Conservation (phyloP, 1,140 invertebrate species). For the Tetraneura akinire region DNA sequence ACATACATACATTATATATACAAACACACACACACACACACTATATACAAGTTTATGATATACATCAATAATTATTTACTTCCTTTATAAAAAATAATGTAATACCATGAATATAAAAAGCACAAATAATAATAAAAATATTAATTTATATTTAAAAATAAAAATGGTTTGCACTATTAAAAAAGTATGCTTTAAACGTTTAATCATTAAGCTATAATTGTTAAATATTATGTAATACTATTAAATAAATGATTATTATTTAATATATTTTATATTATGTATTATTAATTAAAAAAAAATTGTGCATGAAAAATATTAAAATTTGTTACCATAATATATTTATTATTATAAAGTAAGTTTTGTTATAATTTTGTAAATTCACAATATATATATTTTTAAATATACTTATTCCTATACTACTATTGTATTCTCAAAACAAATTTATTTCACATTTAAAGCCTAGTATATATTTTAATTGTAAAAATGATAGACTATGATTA, state of each 20-base stretch:
- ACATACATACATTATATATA: constrained; percentile 7
- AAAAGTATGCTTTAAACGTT: constrained; percentile 35
- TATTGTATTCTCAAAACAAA: neutral
- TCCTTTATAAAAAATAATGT: constrained; percentile 12
- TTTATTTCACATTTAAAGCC: neutral
- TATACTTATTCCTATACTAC: too few relatives aligned
- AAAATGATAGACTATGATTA: too few relatives aligned
- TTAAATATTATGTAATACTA: constrained; percentile 23
- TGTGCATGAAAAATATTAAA: constrained; percentile 35
- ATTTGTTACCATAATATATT: constrained; percentile 43
- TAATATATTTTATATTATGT: constrained; percentile 10
- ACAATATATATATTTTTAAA: too few relatives aligned
- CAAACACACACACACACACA: too few relatives aligned
- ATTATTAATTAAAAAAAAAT: constrained; percentile 34
- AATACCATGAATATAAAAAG: constrained; percentile 29
- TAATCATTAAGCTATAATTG: neutral
- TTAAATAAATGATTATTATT: neutral
- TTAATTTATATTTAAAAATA: too few relatives aligned
- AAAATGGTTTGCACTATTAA: constrained; percentile 24
- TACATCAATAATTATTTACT: constrained; percentile 15
- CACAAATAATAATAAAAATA: constrained; percentile 34
- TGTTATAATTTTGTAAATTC: constrained; percentile 33
- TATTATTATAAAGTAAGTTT: constrained; percentile 29
- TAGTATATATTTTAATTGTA: neutral
- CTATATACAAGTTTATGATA: constrained; percentile 17